Conservation (phyloP, 2,113 vertebrate genomes). For the Oxyruncus cristatus region DNA sequence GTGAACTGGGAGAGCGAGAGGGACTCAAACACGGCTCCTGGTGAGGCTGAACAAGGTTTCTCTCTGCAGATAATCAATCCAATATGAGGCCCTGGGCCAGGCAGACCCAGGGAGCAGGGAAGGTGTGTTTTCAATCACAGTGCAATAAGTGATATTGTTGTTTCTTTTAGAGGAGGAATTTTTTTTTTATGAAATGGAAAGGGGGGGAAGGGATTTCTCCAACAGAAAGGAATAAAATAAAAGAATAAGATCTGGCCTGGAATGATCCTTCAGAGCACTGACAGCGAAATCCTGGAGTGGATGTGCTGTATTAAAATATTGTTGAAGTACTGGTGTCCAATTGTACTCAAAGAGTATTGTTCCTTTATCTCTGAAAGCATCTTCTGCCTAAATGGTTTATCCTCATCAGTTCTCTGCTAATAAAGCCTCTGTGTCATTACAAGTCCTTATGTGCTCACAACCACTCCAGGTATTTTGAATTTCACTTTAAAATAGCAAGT, state of each 20-base stretch:
- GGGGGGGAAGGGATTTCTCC: slow-evolving; percentile 28
- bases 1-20: neutral
- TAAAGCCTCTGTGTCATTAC: neutral
- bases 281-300: neutral
- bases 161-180: slow-evolving; percentile 28
- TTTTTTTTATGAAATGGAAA: slow-evolving; percentile 10
- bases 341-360: neutral
- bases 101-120: neutral
- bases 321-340: neutral
- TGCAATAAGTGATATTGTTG: slow-evolving; percentile 45
- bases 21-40: neutral
- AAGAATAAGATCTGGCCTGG: neutral
- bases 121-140: slow-evolving; percentile 51
- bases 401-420: neutral
- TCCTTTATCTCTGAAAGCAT: neutral
- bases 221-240: neutral
- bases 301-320: neutral
- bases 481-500: neutral
- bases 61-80: slow-evolving; percentile 58
- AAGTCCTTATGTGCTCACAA: neutral
- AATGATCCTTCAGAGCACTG: neutral
- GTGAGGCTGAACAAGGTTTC: neutral
- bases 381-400: neutral
- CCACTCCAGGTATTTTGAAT: neutral
- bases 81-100: neutral